Base-by-base conservation (phyloP, 1,140 invertebrate genomes). In the Dendroctonus ponderosae region DNA sequence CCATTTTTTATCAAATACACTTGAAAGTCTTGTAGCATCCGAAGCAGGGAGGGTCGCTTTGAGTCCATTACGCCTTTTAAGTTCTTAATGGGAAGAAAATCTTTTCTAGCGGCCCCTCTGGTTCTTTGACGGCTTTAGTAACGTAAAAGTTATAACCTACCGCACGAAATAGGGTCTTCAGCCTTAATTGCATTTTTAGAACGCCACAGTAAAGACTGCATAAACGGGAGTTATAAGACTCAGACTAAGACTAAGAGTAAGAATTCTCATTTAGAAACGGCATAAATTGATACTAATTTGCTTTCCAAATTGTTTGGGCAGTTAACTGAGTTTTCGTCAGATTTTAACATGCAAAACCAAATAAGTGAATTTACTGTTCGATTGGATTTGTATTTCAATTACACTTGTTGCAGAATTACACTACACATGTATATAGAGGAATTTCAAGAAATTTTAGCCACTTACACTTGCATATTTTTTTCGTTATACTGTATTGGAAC, bases 41-140 rank as follows among this genome's bases (percentile, higher is more conserved):
- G n/a, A 6, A 5, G 50, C 9, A 52, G 9, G n/a, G 5, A 52
- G 50, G 14, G 7, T 52, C 12, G 9, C 12, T 52, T 52, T 52
- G 50, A 52, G 5, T 14, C 50, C 38, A 52, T 52, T 52, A 52
- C 50, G 50, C 50, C n/a, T 26, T 52, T 52, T 26, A 52, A 52
- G 50, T 15, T 52, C 50, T 52, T 52, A 52, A 52, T 52, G 50
- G 12, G 15, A 52, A 9, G 50, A 26, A 52, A 52, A 52, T 52
- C 50, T 52, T 52, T 52, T 52, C 14, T n/a, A 14, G 14, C 46
- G 5, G 5, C 5, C 46, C 12, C 14, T 12, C 11, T n/a, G 50
- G n/a, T 26, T 26, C 26, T 52, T 52, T 52, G 5, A 52, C 50
- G 9, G 9, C 50, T 6, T n/a, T 6, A 52, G 37, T 15, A 37